Conservation (phyloP, 2,888 invertebrate species). For the Latrodectus elegans region DNA sequence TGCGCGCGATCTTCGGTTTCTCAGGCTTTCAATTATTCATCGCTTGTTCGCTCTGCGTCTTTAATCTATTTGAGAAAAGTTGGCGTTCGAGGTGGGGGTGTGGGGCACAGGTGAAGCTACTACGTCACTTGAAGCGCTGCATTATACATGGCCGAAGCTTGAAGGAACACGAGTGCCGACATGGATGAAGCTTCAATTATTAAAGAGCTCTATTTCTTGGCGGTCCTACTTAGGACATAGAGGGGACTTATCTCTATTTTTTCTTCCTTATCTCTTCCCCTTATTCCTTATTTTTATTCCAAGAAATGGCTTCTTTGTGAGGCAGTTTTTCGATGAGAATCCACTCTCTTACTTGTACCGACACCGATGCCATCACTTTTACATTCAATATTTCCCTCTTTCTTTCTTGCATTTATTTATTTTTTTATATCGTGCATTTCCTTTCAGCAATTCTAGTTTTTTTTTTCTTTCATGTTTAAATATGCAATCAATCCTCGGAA, state of each 20-base stretch:
- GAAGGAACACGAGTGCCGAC: conserved; percentile 38
- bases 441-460: no score
- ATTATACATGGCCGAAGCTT: conserved; percentile 64
- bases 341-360: neutral
- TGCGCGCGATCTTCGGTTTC: conserved; percentile 12
- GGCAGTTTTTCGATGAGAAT: neutral
- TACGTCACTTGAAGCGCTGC: conserved; percentile 52
- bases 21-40: conserved; percentile 62
- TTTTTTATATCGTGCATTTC: neutral
- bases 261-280: conserved; percentile 1
- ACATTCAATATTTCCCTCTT: neutral
- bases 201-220: conserved; percentile 61
- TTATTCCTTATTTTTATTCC: conserved; percentile 1
- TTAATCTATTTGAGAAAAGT: conserved; percentile 63
- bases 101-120: conserved; percentile 21
- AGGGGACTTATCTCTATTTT: neutral
- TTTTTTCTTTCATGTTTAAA: no score
- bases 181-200: conserved; percentile 59
- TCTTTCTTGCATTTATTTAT: neutral
- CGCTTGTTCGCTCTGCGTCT: conserved; percentile 55
- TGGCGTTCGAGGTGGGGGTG: neutral
- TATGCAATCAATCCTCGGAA: no score
- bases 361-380: neutral
- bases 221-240: conserved; percentile 35
- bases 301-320: neutral